These are phyloP conservation scores for Chaetophractus vellerosus DNA, from an alignment of 2,797 vertebrate species.

Conservation along the genomic window DNA sequence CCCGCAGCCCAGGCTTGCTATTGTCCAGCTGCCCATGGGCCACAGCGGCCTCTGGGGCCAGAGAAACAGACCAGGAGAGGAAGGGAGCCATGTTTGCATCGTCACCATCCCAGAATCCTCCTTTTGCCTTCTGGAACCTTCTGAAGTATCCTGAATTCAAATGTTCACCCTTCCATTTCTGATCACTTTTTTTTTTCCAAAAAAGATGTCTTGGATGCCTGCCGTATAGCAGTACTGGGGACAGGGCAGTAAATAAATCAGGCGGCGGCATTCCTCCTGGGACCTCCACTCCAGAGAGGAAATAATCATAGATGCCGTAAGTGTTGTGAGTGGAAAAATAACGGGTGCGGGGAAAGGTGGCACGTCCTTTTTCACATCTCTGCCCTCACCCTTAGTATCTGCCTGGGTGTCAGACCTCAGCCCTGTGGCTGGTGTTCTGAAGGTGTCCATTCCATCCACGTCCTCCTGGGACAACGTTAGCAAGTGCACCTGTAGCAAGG, in stretches of 20 bases:
- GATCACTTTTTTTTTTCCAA: constrained; percentile 3
- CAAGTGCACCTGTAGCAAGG: neutral
- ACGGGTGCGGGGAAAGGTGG: neutral
- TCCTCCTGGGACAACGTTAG: neutral
- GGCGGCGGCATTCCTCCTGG: neutral
- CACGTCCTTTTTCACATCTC: neutral
- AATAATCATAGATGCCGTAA: neutral
- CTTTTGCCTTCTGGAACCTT: neutral
- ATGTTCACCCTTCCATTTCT: neutral
- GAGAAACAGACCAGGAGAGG: neutral
- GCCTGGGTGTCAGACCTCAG: neutral
- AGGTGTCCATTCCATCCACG: neutral
- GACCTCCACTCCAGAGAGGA: neutral
- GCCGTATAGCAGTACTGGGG: neutral
- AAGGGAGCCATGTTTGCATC: neutral
- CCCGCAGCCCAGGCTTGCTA: neutral
- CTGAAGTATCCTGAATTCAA: neutral
- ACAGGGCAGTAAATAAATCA: too few species aligned
- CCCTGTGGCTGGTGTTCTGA: neutral
- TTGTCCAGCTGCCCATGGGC: neutral
- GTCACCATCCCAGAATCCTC: neutral
- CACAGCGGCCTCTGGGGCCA: neutral
- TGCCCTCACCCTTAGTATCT: neutral
- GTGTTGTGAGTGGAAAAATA: neutral
- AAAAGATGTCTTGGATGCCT: neutral